Conservation (phyloP, 2,113 vertebrate genomes). For the Lycaon pictus region DNA sequence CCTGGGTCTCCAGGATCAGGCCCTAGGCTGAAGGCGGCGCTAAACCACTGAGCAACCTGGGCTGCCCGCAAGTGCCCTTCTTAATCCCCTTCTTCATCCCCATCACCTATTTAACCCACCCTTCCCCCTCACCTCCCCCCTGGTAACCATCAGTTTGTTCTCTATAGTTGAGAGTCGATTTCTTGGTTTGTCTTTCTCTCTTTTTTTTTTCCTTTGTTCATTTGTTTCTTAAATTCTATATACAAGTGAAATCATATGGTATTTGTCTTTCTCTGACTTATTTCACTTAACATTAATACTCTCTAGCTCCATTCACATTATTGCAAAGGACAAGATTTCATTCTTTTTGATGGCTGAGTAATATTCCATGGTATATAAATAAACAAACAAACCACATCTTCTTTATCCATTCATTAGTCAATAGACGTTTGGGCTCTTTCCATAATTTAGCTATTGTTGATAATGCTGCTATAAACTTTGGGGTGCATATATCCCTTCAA, state of each 20-base stretch:
- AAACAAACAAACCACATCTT: neutral
- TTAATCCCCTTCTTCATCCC: neutral
- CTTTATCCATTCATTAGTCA: neutral
- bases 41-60: too few relatives aligned
- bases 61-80: too few relatives aligned
- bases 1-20: too few relatives aligned
- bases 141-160: neutral
- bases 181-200: neutral
- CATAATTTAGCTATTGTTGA: neutral
- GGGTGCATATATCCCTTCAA: neutral
- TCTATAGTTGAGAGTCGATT: neutral
- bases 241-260: neutral
- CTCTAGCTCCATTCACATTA: neutral
- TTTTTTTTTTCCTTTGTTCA: neutral
- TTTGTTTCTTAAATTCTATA: neutral
- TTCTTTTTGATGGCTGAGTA: neutral
- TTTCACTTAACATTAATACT: neutral
- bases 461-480: neutral
- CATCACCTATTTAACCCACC: neutral
- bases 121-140: neutral
- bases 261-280: neutral
- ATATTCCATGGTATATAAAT: neutral
- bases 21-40: too few relatives aligned
- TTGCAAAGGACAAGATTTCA: neutral
- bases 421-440: neutral